Conservation (phyloP, 2,888 invertebrate species). For the Heteromurus nitidus region DNA sequence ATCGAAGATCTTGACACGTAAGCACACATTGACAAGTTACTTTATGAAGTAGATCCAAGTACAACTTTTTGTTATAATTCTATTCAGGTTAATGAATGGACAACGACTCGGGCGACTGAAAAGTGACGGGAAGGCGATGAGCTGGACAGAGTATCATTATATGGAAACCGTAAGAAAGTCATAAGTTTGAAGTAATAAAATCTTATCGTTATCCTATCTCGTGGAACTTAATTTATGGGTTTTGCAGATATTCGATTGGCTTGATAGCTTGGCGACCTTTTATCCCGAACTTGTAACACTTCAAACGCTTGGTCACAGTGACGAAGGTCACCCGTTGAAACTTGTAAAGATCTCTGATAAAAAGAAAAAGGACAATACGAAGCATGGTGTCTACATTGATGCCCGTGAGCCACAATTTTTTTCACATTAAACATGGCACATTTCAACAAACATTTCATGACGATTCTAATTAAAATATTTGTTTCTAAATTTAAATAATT, state of each 20-base stretch:
- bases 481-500: not conserved
- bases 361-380: conserved; percentile 65
- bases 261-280: conserved; percentile 75
- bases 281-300: conserved; percentile 79
- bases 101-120: conserved; percentile 39
- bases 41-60: not conserved
- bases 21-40: not conserved
- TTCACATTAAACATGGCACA: not conserved
- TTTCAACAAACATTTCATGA: not conserved
- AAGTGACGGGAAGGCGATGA: conserved; percentile 53
- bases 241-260: conserved; percentile 69
- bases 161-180: conserved; percentile 54
- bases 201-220: too few species aligned
- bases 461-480: too few species aligned
- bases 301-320: conserved; percentile 79
- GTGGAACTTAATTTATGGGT: not conserved
- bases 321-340: conserved; percentile 79
- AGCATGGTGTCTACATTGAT: conserved; percentile 76
- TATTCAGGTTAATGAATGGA: conserved; percentile 38
- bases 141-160: conserved; percentile 52
- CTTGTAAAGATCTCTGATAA: conserved; percentile 80
- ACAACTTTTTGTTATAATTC: not conserved
- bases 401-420: conserved; percentile 66
- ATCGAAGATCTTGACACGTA: conserved; percentile 44
- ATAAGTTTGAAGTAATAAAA: too few species aligned